These are phyloP conservation scores for Scaptodrosophila lebanonensis DNA, from an alignment of 1,140 invertebrate genomes.

Conservation along the genomic window DNA sequence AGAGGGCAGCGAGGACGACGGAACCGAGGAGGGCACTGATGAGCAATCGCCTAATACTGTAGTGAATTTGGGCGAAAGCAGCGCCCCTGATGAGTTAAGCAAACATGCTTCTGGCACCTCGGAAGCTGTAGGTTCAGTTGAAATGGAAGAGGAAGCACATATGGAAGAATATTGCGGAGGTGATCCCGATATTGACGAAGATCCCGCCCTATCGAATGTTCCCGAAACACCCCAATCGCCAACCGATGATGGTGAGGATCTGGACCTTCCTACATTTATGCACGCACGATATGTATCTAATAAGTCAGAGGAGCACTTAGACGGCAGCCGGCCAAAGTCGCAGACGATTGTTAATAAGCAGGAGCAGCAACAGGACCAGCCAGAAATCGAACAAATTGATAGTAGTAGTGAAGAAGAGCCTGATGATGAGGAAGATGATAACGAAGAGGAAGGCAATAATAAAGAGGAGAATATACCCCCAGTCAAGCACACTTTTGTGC, in stretches of 20 bases:
- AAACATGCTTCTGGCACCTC: not conserved
- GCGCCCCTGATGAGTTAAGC: not conserved
- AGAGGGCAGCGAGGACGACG: conserved; percentile 11
- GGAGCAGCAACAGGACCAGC: not conserved
- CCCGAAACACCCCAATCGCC: conserved; percentile 46
- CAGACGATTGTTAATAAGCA: not conserved
- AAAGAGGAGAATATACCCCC: not conserved
- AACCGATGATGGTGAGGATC: conserved; percentile 41
- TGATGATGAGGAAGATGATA: no score
- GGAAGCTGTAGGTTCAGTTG: not conserved
- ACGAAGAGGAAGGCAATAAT: not conserved
- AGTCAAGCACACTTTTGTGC: not conserved
- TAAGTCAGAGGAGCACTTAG: no score
- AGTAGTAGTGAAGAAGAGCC: no score
- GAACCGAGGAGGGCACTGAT: not conserved
- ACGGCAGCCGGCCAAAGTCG: not conserved
- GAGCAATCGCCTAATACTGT: conserved; percentile 32
- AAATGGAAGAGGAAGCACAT: not conserved
- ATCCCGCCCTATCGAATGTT: conserved; percentile 3
- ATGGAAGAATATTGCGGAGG: not conserved
- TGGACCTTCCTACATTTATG: conserved; percentile 11
- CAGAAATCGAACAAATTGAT: not conserved
- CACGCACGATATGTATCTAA: not conserved
- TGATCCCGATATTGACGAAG: not conserved
- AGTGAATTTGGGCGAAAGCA: conserved; percentile 15